phyloP scores from a whole-genome alignment of 2,113 vertebrate species.

The Vulpes ferrilata region DNA sequence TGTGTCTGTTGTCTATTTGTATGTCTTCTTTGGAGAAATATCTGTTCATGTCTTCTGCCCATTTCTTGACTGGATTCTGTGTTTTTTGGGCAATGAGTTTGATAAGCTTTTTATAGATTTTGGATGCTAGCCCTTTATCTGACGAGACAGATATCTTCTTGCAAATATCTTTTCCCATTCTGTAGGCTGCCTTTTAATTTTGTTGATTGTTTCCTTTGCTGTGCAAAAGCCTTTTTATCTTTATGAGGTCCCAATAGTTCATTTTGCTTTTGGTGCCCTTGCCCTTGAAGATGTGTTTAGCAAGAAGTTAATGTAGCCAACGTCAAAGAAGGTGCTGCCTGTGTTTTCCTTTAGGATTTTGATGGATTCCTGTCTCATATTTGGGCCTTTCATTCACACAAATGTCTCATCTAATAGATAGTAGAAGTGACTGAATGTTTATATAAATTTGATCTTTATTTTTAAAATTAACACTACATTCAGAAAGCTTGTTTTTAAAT shows the following conservation, averaged over 20 bases:
- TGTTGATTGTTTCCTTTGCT: neutral
- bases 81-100: neutral
- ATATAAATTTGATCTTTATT: neutral
- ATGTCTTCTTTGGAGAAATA: neutral
- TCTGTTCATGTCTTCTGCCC: neutral
- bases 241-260: neutral
- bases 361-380: neutral
- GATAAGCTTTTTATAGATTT: neutral
- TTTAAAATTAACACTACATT: neutral
- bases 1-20: neutral
- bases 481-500: neutral
- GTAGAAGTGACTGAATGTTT: neutral
- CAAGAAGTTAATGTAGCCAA: neutral
- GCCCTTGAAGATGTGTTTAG: neutral
- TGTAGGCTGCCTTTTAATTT: neutral
- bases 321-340: neutral
- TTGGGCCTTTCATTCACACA: neutral
- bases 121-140: neutral
- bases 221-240: neutral
- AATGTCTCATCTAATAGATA: neutral
- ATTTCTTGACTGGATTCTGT: neutral
- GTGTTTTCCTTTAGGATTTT: neutral
- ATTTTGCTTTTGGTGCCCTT: neutral
- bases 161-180: neutral
- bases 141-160: neutral